A percentile compares a stretch with the other conserved stretches of the same genome.
These are phyloP conservation scores for Rhinolophus sinicus DNA, from an alignment of 2,113 vertebrate genomes.

Conservation along the genomic window DNA sequence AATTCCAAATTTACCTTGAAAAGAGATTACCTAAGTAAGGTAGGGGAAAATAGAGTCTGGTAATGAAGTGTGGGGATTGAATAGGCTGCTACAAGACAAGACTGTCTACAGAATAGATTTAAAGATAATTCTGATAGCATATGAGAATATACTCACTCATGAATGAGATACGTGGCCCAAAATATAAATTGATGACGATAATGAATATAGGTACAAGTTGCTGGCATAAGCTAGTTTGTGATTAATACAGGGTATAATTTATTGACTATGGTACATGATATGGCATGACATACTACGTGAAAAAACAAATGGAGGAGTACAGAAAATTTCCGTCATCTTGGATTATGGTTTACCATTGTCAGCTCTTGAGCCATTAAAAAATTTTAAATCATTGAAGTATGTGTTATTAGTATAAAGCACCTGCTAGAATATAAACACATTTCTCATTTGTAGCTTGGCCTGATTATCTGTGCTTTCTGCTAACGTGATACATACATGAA, in stretches of 20 bases:
- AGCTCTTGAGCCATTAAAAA: constrained; percentile 1
- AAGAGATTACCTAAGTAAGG: neutral
- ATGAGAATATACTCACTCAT: neutral
- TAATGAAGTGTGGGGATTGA: neutral
- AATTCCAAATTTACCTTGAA: neutral
- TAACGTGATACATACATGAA: constrained; percentile 9
- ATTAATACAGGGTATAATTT: constrained; percentile 48
- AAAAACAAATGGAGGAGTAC: neutral
- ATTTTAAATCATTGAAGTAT: neutral
- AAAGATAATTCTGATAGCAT: neutral
- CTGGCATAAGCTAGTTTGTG: constrained; percentile 4
- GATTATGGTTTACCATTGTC: constrained; percentile 43
- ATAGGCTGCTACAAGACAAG: neutral
- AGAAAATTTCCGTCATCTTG: neutral
- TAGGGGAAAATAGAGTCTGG: neutral
- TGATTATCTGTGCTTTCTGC: neutral
- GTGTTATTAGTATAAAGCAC: neutral
- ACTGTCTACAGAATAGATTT: neutral
- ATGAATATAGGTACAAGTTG: neutral
- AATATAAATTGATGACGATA: neutral
- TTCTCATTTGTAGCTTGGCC: neutral
- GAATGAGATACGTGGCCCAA: neutral
- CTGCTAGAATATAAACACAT: constrained; percentile 44
- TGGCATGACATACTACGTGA: neutral
- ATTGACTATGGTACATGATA: neutral